Evolutionary conservation across 1,140 invertebrate species (phyloP).

Genomic region (Epicauta chinensis): DNA sequence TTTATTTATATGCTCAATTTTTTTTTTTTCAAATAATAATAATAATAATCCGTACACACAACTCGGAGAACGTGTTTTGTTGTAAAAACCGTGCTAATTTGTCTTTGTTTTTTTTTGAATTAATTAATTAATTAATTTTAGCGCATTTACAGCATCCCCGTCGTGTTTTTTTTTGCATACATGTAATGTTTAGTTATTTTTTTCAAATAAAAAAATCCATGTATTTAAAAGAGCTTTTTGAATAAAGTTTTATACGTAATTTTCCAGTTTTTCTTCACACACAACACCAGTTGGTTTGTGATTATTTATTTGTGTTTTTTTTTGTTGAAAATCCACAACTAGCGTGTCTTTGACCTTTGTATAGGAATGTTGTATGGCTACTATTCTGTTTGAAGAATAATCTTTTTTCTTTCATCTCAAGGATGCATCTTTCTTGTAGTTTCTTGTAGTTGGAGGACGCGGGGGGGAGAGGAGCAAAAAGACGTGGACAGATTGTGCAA

Average conservation of each 20-base stretch:
- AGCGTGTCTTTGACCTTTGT: neutral
- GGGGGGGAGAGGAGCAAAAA: too few relatives aligned
- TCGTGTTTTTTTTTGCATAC: neutral
- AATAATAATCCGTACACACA: neutral
- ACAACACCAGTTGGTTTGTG: neutral
- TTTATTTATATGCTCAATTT: constrained; percentile 33
- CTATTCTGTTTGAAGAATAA: too few relatives aligned
- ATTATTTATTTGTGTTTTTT: too few relatives aligned
- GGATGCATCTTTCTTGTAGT: too few relatives aligned
- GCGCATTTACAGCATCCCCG: neutral
- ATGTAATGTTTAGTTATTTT: constrained; percentile 10
- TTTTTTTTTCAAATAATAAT: neutral
- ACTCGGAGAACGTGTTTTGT: constrained; percentile 18
- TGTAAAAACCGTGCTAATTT: constrained; percentile 29
- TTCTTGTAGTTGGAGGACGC: too few relatives aligned
- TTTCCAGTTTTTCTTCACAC: neutral
- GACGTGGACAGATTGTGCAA: too few relatives aligned
- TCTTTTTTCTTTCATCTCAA: too few relatives aligned
- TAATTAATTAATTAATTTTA: too few relatives aligned
- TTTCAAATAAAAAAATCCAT: constrained; percentile 12
- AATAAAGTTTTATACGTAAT: constrained; percentile 39
- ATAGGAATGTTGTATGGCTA: constrained; percentile 1
- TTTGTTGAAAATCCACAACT: too few relatives aligned
- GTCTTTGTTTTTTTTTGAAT: constrained; percentile 20
- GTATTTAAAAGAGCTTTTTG: constrained; percentile 35